These are phyloP conservation scores for Dione juno DNA, from an alignment of 2,888 invertebrate species.

Conservation along the genomic window DNA sequence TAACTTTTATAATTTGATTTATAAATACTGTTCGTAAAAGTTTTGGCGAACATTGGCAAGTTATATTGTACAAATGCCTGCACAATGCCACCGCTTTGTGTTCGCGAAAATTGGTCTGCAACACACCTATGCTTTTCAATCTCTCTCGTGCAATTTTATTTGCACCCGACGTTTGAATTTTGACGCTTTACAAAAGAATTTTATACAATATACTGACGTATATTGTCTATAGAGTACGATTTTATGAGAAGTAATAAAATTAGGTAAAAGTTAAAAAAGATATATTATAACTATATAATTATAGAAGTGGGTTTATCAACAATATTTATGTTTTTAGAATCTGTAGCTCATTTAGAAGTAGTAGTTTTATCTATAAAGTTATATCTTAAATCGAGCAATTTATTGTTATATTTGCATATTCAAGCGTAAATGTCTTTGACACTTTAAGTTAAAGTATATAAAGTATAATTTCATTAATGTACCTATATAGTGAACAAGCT, in stretches of 20 bases:
- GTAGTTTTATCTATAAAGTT: too few relatives aligned
- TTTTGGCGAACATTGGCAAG: conserved; percentile 1
- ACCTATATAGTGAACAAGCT: too few relatives aligned
- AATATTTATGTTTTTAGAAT: too few relatives aligned
- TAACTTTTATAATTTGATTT: background rate
- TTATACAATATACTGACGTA: background rate
- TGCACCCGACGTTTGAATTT: conserved; percentile 24
- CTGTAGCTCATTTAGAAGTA: too few relatives aligned
- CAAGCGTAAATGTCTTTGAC: too few relatives aligned
- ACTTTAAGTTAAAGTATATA: too few relatives aligned
- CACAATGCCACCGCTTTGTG: conserved; percentile 69
- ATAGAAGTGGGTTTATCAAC: too few relatives aligned
- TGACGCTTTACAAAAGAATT: background rate
- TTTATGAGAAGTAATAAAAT: background rate
- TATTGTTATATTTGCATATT: too few relatives aligned
- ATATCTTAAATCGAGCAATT: too few relatives aligned
- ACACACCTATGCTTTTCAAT: conserved; percentile 44
- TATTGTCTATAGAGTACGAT: background rate
- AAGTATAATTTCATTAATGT: too few relatives aligned
- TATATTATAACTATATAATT: too few relatives aligned
- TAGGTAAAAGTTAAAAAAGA: background rate
- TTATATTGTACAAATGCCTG: conserved; percentile 51
- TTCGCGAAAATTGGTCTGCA: conserved; percentile 66
- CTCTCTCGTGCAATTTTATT: conserved; percentile 27
- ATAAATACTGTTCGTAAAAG: conserved; percentile 6